Evolutionary conservation across 2,888 invertebrate species (phyloP), one percentile per base, ranked within the genome.

Genomic region (Tuta absoluta): DNA sequence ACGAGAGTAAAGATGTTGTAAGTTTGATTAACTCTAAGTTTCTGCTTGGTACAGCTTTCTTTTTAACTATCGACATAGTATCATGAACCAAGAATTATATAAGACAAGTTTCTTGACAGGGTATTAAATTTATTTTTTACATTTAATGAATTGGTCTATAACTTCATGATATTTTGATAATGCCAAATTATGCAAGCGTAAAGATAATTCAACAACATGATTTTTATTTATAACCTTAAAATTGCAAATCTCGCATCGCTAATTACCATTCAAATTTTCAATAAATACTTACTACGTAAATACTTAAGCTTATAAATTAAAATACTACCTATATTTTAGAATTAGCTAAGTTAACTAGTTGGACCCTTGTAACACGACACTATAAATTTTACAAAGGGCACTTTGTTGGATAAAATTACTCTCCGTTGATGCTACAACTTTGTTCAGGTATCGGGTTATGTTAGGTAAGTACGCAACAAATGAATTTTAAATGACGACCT

Each of bases 1-100:
- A 78, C 80, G 78, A 75, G 70, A 65, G 63, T 65, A 67, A 72
- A 78, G 75, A 75, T 73, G 78, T 75, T 72, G 75, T 71, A 80
- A 81, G 71, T 80, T 82, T 78, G 82, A 81, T 82, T 80, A 80
- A 78, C 74, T 77, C 72, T 73, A 71, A 75, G 59, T 65, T 51
- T 61, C 38, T 63, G 63, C 63, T 66, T 61, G 11, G 19, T 19
- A 37, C 51, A 33, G 17, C 23, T 17, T 61, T n/a, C 21, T 2
- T 23, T 14, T 17, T 59, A 23, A 49, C 19, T 62, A 33, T 62
- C 33, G 38, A 24, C 28, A 17, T 28, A n/a, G n/a, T 2, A 28
- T 4, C 28, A 28, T 28, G n/a, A 56, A 56, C 56, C 56, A 53
- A 10, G 19, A 24, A 56, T 23, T n/a, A n/a, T 24, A n/a, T n/a